phyloP scores from a whole-genome alignment of 1,140 invertebrate genomes.

The Cephus cinctus region DNA sequence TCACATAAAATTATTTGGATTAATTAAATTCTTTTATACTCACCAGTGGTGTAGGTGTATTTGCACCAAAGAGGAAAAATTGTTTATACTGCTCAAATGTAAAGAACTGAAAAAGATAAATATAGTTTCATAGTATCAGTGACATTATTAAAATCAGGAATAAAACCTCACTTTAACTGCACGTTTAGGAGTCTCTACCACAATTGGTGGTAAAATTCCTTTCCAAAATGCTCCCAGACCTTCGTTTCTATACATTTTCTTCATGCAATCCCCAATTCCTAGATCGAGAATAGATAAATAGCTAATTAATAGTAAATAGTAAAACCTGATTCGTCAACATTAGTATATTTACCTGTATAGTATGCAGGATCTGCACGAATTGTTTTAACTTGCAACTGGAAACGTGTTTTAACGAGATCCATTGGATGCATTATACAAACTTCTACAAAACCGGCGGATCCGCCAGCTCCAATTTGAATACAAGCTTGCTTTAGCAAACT shows the following conservation, averaged over 20 bases:
- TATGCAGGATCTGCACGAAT: constrained; percentile 53
- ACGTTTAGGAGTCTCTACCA: constrained; percentile 93
- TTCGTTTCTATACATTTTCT: constrained; percentile 84
- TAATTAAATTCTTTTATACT: constrained; percentile 25
- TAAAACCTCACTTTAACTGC: constrained; percentile 73
- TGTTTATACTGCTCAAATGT: constrained; percentile 92
- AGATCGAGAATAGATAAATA: constrained; percentile 13
- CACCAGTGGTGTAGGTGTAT: constrained; percentile 72
- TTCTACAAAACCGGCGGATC: constrained; percentile 90
- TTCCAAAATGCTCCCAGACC: constrained; percentile 84
- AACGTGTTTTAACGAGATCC: constrained; percentile 87
- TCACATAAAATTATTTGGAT: constrained; percentile 12
- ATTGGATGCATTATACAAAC: constrained; percentile 95
- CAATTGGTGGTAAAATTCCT: constrained; percentile 87
- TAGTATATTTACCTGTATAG: constrained; percentile 56
- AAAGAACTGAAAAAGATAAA: constrained; percentile 67
- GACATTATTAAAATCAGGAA: constrained; percentile 13
- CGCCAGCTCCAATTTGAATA: constrained; percentile 84
- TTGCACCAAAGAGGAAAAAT: constrained; percentile 75
- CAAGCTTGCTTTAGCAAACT: constrained; percentile 66
- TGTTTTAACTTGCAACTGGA: constrained; percentile 72
- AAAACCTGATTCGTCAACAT: no score
- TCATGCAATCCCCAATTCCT: constrained; percentile 83
- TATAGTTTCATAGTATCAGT: constrained; percentile 11
- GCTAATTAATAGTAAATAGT: constrained; percentile 8